A percentile compares a stretch with the other conserved stretches of the same genome.
Evolutionary conservation across 2,113 vertebrate genomes (phyloP).

Genomic region (Eudyptes chrysolophus): DNA sequence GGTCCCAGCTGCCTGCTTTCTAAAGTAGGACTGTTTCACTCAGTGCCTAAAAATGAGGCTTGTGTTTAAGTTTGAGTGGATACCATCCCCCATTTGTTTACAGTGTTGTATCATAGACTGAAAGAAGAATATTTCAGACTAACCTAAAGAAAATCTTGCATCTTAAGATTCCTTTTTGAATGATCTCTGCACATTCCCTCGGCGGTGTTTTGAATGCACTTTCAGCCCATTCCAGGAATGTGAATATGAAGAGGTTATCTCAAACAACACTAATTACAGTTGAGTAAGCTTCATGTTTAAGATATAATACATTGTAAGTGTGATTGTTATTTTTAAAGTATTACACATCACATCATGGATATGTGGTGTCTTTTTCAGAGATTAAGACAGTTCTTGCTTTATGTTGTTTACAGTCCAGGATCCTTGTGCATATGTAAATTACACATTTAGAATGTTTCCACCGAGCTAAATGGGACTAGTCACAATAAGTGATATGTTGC

Average conservation of each 20-base stretch:
- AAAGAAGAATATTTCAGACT: conserved; percentile 62
- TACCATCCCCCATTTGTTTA: conserved; percentile 55
- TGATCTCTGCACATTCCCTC: conserved; percentile 69
- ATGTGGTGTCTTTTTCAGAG: conserved; percentile 3
- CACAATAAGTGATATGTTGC: background rate
- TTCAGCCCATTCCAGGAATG: conserved; percentile 66
- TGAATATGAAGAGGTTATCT: conserved; percentile 70
- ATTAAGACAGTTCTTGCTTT: background rate
- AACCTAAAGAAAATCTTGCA: conserved; percentile 67
- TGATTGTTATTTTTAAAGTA: conserved; percentile 36
- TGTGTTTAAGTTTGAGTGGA: conserved; percentile 53
- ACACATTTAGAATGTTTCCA: background rate
- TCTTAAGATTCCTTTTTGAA: conserved; percentile 71
- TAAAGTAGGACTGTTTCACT: background rate
- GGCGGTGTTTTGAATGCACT: conserved; percentile 67
- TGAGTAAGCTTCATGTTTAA: conserved; percentile 62
- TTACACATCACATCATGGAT: background rate
- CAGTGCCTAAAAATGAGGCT: conserved; percentile 37
- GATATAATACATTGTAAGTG: conserved; percentile 49
- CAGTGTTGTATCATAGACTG: conserved; percentile 47
- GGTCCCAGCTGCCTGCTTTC: conserved; percentile 4
- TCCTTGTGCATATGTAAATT: background rate
- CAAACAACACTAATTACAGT: conserved; percentile 67
- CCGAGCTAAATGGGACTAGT: background rate
- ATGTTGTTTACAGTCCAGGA: background rate